These are phyloP conservation scores for Haemorhous mexicanus DNA, from an alignment of 2,113 vertebrate species.

Conservation along the genomic window DNA sequence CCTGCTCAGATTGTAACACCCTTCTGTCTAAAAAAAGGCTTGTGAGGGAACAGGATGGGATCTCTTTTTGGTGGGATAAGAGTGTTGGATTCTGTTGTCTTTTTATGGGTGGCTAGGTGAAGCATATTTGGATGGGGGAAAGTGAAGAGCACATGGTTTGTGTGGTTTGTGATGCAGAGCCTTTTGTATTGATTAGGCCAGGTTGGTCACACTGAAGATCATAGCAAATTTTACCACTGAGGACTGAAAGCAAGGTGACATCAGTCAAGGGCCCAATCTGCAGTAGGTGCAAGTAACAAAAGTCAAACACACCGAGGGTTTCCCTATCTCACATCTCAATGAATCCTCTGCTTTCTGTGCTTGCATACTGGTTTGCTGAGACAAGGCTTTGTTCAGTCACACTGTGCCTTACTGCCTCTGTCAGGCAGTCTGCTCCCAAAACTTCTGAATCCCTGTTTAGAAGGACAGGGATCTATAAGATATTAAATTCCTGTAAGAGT, in stretches of 20 bases:
- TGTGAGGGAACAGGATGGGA: background rate
- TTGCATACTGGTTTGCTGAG: background rate
- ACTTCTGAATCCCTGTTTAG: background rate
- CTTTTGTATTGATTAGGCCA: background rate
- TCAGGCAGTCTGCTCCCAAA: background rate
- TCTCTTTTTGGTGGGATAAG: background rate
- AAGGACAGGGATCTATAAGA: background rate
- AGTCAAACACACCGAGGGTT: fast-evolving
- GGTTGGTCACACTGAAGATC: background rate
- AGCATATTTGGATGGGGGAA: background rate
- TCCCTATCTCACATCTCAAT: background rate
- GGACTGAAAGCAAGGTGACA: background rate
- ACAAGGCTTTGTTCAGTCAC: background rate
- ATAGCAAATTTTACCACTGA: background rate
- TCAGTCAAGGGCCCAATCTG: background rate
- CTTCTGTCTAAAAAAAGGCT: background rate
- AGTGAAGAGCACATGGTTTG: background rate
- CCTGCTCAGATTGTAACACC: background rate
- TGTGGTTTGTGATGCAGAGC: background rate
- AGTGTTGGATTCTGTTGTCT: background rate
- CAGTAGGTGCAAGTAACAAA: background rate
- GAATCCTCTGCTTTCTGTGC: background rate
- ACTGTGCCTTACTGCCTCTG: background rate
- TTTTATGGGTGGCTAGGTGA: background rate
- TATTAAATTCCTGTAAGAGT: slow-evolving; percentile 35